Conservation (phyloP, 2,113 vertebrate genomes). For the Pristiophorus japonicus region DNA sequence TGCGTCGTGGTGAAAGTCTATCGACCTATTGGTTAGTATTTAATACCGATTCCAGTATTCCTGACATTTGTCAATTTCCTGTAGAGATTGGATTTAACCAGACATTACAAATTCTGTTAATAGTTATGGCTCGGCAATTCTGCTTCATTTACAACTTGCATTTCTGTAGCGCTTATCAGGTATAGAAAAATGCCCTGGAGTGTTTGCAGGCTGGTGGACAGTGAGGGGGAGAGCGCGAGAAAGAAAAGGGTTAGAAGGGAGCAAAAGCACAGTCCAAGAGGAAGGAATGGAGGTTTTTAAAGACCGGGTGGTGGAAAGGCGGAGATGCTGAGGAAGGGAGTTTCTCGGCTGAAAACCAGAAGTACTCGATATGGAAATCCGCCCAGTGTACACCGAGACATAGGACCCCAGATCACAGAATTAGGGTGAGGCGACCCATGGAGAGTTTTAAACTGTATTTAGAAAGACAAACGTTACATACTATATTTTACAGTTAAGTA, state of each 20-base stretch:
- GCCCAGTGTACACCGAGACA: neutral
- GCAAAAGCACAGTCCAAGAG: neutral
- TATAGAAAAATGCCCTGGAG: neutral
- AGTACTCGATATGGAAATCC: no score
- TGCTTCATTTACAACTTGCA: neutral
- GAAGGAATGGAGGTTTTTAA: neutral
- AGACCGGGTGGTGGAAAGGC: neutral
- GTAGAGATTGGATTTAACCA: neutral
- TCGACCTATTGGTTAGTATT: neutral
- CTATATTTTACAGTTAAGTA: neutral
- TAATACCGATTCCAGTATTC: neutral
- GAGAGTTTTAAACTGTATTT: neutral
- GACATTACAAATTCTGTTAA: neutral
- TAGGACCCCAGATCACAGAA: neutral
- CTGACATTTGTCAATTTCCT: neutral
- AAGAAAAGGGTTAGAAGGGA: neutral
- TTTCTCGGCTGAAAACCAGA: neutral
- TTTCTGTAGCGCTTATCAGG: neutral
- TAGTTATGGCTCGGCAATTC: neutral
- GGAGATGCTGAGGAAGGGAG: neutral
- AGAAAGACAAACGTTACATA: neutral
- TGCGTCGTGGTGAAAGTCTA: neutral
- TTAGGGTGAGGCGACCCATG: neutral
- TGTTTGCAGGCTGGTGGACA: neutral
- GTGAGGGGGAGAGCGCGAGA: neutral